phyloP scores from a whole-genome alignment of 2,888 invertebrate genomes.

The Operophtera brumata region DNA sequence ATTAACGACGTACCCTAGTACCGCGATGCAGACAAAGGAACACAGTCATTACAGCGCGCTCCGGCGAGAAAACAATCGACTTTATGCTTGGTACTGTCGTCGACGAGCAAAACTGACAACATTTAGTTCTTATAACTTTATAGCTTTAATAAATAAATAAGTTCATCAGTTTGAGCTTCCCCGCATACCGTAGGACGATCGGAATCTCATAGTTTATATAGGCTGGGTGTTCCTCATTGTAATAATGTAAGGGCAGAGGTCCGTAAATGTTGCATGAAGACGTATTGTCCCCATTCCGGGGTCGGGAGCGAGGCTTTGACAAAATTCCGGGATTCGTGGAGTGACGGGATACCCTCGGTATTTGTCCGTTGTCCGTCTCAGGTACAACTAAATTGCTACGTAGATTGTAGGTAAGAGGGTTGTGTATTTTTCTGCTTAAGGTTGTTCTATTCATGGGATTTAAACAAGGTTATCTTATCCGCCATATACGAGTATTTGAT shows the following conservation, averaged over 20 bases:
- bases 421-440: constrained; percentile 21
- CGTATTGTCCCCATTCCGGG: constrained; percentile 61
- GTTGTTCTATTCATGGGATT: constrained; percentile 18
- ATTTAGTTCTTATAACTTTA: constrained; percentile 4
- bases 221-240: constrained; percentile 52
- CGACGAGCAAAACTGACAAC: constrained; percentile 13
- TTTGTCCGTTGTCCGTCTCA: constrained; percentile 29
- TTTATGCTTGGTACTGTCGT: constrained; percentile 41
- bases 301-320: constrained; percentile 61
- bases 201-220: constrained; percentile 60
- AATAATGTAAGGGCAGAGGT: constrained; percentile 56
- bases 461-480: neutral
- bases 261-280: constrained; percentile 69
- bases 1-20: constrained; percentile 41
- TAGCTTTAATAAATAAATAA: constrained; percentile 24
- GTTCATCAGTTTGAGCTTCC: constrained; percentile 32
- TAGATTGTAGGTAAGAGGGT: constrained; percentile 25
- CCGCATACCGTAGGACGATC: constrained; percentile 38
- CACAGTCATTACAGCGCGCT: constrained; percentile 49
- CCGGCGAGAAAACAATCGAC: constrained; percentile 48
- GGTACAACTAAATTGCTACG: constrained; percentile 31
- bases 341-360: constrained; percentile 30
- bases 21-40: constrained; percentile 47
- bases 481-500: too few relatives aligned
- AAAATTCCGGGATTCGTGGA: constrained; percentile 51